Conservation (phyloP, 2,113 vertebrate species). For the Stigmatopora nigra region DNA sequence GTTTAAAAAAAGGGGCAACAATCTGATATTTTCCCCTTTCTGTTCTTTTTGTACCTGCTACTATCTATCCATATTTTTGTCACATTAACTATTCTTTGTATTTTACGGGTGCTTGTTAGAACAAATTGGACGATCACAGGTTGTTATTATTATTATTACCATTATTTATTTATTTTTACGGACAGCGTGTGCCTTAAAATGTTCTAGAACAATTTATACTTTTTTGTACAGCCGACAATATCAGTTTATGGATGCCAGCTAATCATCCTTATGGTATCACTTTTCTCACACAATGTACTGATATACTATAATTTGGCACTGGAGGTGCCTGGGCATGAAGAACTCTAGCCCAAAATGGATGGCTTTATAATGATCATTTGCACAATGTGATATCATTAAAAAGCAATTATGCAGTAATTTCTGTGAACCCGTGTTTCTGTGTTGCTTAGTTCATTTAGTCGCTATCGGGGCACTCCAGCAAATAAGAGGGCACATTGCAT, state of each 20-base stretch:
- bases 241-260: background rate
- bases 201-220: background rate
- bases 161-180: background rate
- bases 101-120: background rate
- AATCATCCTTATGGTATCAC: conserved; percentile 12
- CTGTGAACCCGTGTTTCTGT: conserved; percentile 31
- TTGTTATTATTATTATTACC: background rate
- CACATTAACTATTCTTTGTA: background rate
- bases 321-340: conserved; percentile 62
- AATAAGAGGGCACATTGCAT: conserved; percentile 21
- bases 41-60: conserved; percentile 13
- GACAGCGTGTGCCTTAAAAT: conserved; percentile 9
- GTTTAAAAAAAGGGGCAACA: conserved; percentile 19
- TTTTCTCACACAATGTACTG: conserved; percentile 17
- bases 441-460: conserved; percentile 45
- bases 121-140: background rate
- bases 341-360: conserved; percentile 70
- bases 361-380: conserved; percentile 78
- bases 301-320: conserved; percentile 37
- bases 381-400: conserved; percentile 90
- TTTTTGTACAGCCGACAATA: background rate
- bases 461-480: conserved; percentile 16
- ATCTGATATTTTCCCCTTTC: conserved; percentile 37
- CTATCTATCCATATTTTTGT: conserved; percentile 9
- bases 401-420: conserved; percentile 77